Evolutionary conservation across 2,888 invertebrate genomes (phyloP), one percentile per base, ranked within the genome.

Genomic region (Harmothoe impar): DNA sequence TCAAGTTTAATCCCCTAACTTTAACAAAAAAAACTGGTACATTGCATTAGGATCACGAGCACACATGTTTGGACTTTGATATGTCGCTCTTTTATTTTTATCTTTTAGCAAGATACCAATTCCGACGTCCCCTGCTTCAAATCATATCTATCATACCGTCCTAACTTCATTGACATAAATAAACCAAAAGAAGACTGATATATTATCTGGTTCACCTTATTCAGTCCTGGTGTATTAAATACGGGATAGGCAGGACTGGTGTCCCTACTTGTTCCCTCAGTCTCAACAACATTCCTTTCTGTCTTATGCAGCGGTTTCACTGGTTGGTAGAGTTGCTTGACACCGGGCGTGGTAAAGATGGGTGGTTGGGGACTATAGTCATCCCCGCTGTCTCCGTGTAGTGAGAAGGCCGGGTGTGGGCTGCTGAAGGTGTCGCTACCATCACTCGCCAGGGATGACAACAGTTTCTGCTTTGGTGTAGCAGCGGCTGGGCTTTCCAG

Each of bases 321-420:
- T 17, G 81, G 81, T 35, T 35, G 35, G 81, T 81, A 81, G 35
- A 81, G 81, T 35, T 81, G 81, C 20, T 81, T 81, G 12, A 81
- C 81, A n/a, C 81, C 81, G 12, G 81, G 81, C 23, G 81, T 81
- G 81, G 35, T 81, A 1, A 81, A 35, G 5, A 43, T 20, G 43
- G 81, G 81, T 20, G 81, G 81, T 17, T 7, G 17, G 10, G 81
- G 81, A n/a, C 81, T 81, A 17, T 81, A 12, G 23, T 81, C 81
- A 17, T 33, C 35, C 20, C n/a, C 81, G 43, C 72, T 72, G 0
- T 72, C 72, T 7, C 31, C 29, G 1, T 23, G 15, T 5, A 29
- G 25, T 1, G 72, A 72, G 72, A 72, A 72, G 29, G 3, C 29
- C 1, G 72, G 72, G 5, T 25, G 25, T 29, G 72, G 72, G 29